Percentiles rank a stretch among this genome's conserved stretches.
These are phyloP conservation scores for Pseudoips prasinana DNA, from an alignment of 2,888 invertebrate species.

Conservation along the genomic window DNA sequence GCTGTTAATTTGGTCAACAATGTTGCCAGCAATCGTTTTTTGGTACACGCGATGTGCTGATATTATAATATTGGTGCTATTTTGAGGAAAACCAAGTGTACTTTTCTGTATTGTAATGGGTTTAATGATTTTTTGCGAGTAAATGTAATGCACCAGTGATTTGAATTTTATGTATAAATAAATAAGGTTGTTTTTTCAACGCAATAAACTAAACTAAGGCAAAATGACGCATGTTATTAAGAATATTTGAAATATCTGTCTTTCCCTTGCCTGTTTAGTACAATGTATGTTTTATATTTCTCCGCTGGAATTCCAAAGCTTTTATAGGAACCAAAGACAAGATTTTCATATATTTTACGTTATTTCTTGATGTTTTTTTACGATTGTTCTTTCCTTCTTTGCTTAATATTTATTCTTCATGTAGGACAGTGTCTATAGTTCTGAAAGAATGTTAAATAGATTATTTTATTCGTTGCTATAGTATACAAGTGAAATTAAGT, in stretches of 20 bases:
- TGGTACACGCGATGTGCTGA: constrained; percentile 58
- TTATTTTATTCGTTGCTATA: constrained; percentile 22
- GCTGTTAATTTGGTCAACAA: constrained; percentile 49
- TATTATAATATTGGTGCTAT: constrained; percentile 78
- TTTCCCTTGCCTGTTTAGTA: constrained; percentile 60
- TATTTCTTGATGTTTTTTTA: constrained; percentile 36
- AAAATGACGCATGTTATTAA: constrained; percentile 29
- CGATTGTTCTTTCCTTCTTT: constrained; percentile 47
- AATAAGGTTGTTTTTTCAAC: constrained; percentile 46
- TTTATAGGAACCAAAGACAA: constrained; percentile 63
- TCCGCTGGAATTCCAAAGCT: constrained; percentile 53
- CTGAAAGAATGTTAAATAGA: constrained; percentile 25
- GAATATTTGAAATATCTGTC: constrained; percentile 17
- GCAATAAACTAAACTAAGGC: constrained; percentile 42
- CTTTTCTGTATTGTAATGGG: constrained; percentile 48
- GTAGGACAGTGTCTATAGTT: constrained; percentile 37
- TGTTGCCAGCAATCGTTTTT: constrained; percentile 50
- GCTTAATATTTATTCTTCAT: constrained; percentile 37
- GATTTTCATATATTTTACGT: constrained; percentile 46
- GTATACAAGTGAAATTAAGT: constrained; percentile 12
- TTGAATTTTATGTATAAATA: constrained; percentile 50
- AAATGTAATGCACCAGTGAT: constrained; percentile 62
- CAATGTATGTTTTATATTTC: constrained; percentile 46
- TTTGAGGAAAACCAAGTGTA: constrained; percentile 55
- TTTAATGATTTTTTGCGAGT: constrained; percentile 35